Conservation (phyloP, 2,888 invertebrate species). For the Lepas anatifera region DNA sequence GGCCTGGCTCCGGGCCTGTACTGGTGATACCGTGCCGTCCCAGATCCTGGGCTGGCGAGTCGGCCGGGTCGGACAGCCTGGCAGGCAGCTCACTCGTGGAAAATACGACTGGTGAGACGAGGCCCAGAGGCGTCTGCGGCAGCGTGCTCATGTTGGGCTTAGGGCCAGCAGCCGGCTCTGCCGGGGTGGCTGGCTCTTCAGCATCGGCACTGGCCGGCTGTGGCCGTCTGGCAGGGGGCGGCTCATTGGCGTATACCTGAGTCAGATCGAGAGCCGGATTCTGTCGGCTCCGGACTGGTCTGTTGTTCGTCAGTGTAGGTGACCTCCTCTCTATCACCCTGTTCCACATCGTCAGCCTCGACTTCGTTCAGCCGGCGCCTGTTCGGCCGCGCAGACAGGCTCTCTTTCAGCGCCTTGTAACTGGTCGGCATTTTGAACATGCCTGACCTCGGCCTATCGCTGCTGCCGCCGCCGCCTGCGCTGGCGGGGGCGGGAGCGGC, state of each 20-base stretch:
- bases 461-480: not conserved
- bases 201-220: no score
- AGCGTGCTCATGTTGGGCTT: not conserved
- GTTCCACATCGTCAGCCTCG: not conserved
- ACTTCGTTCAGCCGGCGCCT: not conserved
- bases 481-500: not conserved
- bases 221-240: no score
- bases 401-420: not conserved
- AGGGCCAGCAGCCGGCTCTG: no score
- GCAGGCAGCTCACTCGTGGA: not conserved
- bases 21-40: no score
- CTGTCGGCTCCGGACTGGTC: no score
- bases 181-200: no score
- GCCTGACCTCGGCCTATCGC: not conserved
- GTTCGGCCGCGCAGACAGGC: not conserved
- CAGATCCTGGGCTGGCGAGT: no score
- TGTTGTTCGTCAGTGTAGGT: not conserved
- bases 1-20: not conserved
- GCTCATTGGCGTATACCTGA: no score
- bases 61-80: no score
- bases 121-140: not conserved
- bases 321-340: not conserved
- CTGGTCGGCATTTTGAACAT: not conserved
- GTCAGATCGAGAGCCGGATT: no score
- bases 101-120: not conserved